A percentile compares a stretch with the other conserved stretches of the same genome.
These are phyloP conservation scores for Bombus ignitus DNA, from an alignment of 1,140 invertebrate genomes.

Conservation along the genomic window DNA sequence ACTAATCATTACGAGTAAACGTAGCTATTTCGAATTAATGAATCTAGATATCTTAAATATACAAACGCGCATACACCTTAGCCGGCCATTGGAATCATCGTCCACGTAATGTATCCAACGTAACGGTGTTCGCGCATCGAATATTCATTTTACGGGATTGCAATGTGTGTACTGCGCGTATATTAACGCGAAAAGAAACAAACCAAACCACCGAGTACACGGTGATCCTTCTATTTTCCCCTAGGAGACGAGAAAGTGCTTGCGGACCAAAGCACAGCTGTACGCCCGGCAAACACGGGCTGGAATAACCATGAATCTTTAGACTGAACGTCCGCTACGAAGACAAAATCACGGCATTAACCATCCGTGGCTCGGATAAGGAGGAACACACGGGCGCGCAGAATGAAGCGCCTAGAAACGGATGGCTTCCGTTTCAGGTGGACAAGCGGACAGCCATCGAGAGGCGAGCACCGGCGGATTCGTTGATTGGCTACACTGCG, in stretches of 20 bases:
- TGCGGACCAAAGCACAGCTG: not conserved
- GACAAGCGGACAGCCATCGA: slow-evolving; percentile 67
- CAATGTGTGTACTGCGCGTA: not conserved
- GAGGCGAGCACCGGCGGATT: slow-evolving; percentile 58
- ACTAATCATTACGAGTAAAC: too few species aligned
- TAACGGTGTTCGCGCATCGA: not conserved
- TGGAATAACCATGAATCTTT: slow-evolving; percentile 46
- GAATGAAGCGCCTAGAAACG: slow-evolving; percentile 63
- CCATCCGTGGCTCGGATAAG: slow-evolving; percentile 43
- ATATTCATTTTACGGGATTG: not conserved
- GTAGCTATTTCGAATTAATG: too few species aligned
- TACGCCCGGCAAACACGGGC: not conserved
- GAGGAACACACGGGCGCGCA: slow-evolving; percentile 9
- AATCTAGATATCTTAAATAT: too few species aligned
- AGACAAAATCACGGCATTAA: slow-evolving; percentile 51
- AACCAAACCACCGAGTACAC: not conserved
- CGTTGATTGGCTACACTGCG: slow-evolving; percentile 66
- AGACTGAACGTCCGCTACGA: slow-evolving; percentile 24
- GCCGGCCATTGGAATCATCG: too few species aligned
- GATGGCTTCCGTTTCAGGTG: slow-evolving; percentile 63
- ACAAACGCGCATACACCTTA: too few species aligned
- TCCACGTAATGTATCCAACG: too few species aligned
- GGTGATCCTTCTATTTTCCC: slow-evolving; percentile 19
- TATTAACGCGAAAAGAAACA: not conserved
- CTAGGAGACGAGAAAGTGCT: not conserved